A percentile compares a stretch with the other conserved stretches of the same genome.
These are phyloP conservation scores for Drosophila pectinifera DNA, from an alignment of 1,140 invertebrate species.

Conservation along the genomic window DNA sequence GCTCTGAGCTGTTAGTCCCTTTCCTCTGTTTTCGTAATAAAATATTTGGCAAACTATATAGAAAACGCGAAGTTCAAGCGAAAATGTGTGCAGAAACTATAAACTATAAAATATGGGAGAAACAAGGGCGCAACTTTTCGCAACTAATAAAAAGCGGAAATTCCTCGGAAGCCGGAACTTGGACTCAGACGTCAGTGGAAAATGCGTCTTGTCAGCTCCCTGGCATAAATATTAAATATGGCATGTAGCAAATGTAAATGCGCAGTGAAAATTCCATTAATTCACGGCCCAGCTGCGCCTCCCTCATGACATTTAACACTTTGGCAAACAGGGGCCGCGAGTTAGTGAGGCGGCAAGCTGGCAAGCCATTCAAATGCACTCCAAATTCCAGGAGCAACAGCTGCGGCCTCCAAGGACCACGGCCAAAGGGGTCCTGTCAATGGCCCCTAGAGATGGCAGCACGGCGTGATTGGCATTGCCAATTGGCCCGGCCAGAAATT, in stretches of 20 bases:
- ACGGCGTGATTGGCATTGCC: slow-evolving; percentile 30
- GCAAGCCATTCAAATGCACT: slow-evolving; percentile 78
- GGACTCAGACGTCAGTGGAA: slow-evolving; percentile 35
- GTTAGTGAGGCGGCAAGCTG: slow-evolving; percentile 32
- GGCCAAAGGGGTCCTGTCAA: slow-evolving; percentile 17
- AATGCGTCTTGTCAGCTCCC: slow-evolving; percentile 61
- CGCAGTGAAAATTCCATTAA: slow-evolving; percentile 72
- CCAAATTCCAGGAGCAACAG: slow-evolving; percentile 79
- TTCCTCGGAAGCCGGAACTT: slow-evolving; percentile 16
- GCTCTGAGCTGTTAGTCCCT: slow-evolving; percentile 18
- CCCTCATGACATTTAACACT: slow-evolving; percentile 81
- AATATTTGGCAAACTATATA: slow-evolving; percentile 32
- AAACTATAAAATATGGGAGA: slow-evolving; percentile 58
- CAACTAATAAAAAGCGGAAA: slow-evolving; percentile 69
- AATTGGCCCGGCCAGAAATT: slow-evolving; percentile 1
- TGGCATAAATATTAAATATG: slow-evolving; percentile 77
- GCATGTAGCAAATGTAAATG: slow-evolving; percentile 79
- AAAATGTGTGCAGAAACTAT: slow-evolving; percentile 60
- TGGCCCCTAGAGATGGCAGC: slow-evolving; percentile 35
- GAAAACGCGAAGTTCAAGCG: slow-evolving; percentile 9
- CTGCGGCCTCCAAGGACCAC: slow-evolving; percentile 51
- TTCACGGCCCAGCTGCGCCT: slow-evolving; percentile 66
- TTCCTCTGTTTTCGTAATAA: slow-evolving; percentile 26
- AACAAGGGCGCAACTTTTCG: slow-evolving; percentile 37
- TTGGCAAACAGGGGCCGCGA: slow-evolving; percentile 67